Conservation (phyloP, 2,113 vertebrate genomes). For the Gobius niger region DNA sequence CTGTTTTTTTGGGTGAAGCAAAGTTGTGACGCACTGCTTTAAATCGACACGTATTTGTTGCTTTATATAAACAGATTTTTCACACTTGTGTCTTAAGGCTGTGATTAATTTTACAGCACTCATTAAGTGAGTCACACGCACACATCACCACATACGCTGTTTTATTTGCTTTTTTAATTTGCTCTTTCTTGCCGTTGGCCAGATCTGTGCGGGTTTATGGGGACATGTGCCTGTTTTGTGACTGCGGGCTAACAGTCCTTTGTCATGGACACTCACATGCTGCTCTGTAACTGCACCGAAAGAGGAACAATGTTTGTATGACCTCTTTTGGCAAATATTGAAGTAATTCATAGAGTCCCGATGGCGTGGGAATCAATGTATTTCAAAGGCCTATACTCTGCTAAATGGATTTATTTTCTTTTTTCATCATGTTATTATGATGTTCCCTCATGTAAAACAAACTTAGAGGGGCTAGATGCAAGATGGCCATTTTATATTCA, state of each 20-base stretch:
- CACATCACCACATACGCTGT: background rate
- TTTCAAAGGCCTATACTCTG: too few relatives aligned
- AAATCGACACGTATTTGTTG: conserved; percentile 14
- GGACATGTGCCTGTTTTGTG: conserved; percentile 47
- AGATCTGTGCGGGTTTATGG: conserved; percentile 54
- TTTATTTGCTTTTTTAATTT: conserved; percentile 9
- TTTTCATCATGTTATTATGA: too few relatives aligned
- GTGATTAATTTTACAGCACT: conserved; percentile 23
- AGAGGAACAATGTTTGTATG: background rate
- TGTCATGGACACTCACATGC: conserved; percentile 50
- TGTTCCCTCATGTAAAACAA: too few relatives aligned
- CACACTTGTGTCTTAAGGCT: conserved; percentile 6
- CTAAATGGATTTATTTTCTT: too few relatives aligned
- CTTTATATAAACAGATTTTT: conserved; percentile 15
- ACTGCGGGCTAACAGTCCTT: conserved; percentile 53
- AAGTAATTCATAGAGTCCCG: background rate
- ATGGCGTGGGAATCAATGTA: background rate
- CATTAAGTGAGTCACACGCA: conserved; percentile 2
- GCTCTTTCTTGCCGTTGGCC: conserved; percentile 21
- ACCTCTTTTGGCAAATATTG: background rate
- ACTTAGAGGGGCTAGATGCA: too few relatives aligned
- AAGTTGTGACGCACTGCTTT: background rate
- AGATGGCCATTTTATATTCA: too few relatives aligned
- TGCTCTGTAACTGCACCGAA: conserved; percentile 25
- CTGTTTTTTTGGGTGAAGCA: conserved; percentile 38